These are phyloP conservation scores for Daphoenositta chrysoptera DNA, from an alignment of 2,113 vertebrate genomes.

Conservation along the genomic window DNA sequence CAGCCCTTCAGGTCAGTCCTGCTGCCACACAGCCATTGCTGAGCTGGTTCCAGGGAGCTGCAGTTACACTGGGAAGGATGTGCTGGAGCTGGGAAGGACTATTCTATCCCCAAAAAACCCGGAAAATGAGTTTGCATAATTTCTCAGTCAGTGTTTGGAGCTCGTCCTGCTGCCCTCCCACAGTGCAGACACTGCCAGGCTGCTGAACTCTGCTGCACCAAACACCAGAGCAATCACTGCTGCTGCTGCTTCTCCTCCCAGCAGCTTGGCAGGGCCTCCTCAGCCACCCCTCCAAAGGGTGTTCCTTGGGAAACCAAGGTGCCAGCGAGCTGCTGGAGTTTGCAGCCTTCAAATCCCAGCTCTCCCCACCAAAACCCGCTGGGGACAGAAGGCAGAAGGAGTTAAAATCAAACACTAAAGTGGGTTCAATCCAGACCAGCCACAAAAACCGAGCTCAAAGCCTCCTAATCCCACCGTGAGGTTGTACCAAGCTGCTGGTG, in stretches of 20 bases:
- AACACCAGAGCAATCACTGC: neutral
- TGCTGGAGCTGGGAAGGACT: neutral
- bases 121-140: neutral
- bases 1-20: neutral
- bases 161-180: neutral
- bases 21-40: neutral
- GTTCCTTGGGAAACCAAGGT: neutral
- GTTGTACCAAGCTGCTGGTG: neutral
- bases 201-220: neutral
- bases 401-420: neutral
- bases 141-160: neutral
- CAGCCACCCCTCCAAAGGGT: neutral
- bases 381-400: neutral
- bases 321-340: neutral
- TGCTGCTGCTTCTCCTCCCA: neutral
- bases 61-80: neutral
- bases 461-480: neutral
- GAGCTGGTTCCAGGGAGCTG: neutral
- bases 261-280: neutral
- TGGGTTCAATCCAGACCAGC: neutral
- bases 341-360: neutral
- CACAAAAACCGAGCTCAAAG: neutral
- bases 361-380: accelerated
- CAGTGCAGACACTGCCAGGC: neutral
- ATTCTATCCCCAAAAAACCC: neutral